phyloP scores from a whole-genome alignment of 2,113 vertebrate species.

The Isurus oxyrinchus region DNA sequence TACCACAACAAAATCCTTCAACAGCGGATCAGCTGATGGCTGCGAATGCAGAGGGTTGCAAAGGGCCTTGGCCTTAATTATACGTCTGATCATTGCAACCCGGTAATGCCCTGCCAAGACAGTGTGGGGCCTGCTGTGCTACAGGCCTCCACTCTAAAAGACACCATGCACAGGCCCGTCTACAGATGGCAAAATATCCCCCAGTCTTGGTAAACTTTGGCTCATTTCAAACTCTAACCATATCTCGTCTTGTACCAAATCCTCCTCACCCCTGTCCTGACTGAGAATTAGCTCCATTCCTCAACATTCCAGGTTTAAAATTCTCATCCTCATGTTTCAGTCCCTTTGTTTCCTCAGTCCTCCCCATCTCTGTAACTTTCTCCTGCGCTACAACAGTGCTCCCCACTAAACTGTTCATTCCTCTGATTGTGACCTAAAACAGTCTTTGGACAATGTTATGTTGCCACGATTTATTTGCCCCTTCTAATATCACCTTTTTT shows the following conservation, averaged over 20 bases:
- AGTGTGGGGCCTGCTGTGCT: too few species aligned
- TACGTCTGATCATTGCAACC: not conserved
- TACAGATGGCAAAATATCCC: not conserved
- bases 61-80: not conserved
- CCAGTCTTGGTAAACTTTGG: not conserved
- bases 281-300: not conserved
- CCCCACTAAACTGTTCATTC: not conserved
- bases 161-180: too few species aligned
- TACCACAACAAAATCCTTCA: not conserved
- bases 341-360: not conserved
- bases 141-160: too few species aligned
- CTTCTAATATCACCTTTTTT: not conserved
- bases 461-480: not conserved
- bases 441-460: not conserved
- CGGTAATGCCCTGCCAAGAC: not conserved
- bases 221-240: not conserved
- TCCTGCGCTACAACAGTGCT: not conserved
- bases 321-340: not conserved
- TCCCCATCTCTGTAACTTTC: not conserved
- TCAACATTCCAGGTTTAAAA: not conserved
- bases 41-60: not conserved
- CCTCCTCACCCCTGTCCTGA: not conserved
- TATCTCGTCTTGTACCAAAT: not conserved
- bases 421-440: not conserved
- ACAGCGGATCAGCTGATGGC: not conserved